phyloP scores from a whole-genome alignment of 92 coral and sea anemone genomes.

The Palythoa grandiflora region DNA sequence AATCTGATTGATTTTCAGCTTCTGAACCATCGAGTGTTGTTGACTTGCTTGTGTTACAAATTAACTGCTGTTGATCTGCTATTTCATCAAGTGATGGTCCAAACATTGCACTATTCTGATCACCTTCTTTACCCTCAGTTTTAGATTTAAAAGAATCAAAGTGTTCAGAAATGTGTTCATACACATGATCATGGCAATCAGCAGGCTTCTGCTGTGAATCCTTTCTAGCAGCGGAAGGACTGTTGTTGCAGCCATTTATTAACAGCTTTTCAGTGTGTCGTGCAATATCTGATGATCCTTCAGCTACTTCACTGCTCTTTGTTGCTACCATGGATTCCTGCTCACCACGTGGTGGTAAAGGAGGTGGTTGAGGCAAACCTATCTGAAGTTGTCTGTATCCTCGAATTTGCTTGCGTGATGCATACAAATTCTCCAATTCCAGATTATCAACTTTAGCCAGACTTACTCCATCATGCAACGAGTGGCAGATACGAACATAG shows the following conservation, averaged over 20 bases:
- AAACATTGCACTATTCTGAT: neutral
- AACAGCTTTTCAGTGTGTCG: neutral
- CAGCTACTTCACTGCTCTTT: neutral
- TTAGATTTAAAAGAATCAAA: neutral
- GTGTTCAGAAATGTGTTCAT: slow-evolving; percentile 37
- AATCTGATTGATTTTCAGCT: neutral
- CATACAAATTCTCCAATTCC: slow-evolving; percentile 84
- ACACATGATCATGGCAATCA: slow-evolving; percentile 31
- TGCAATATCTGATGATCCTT: neutral
- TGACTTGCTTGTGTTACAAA: neutral
- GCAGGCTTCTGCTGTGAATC: neutral
- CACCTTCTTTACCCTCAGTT: neutral
- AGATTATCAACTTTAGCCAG: slow-evolving; percentile 79
- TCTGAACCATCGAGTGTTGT: neutral
- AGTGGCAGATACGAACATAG: slow-evolving; percentile 84
- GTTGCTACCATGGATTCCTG: slow-evolving; percentile 7
- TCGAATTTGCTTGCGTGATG: slow-evolving; percentile 83
- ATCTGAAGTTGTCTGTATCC: slow-evolving; percentile 73
- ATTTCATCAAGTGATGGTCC: slow-evolving; percentile 30
- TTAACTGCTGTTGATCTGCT: neutral
- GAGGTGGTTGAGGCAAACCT: slow-evolving; percentile 50
- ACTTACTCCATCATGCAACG: slow-evolving; percentile 86
- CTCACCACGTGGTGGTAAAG: slow-evolving; percentile 52
- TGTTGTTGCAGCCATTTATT: neutral
- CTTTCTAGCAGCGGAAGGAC: slow-evolving; percentile 15